These are phyloP conservation scores for Charadrius vociferus DNA, from an alignment of 2,113 vertebrate species.

Conservation along the genomic window DNA sequence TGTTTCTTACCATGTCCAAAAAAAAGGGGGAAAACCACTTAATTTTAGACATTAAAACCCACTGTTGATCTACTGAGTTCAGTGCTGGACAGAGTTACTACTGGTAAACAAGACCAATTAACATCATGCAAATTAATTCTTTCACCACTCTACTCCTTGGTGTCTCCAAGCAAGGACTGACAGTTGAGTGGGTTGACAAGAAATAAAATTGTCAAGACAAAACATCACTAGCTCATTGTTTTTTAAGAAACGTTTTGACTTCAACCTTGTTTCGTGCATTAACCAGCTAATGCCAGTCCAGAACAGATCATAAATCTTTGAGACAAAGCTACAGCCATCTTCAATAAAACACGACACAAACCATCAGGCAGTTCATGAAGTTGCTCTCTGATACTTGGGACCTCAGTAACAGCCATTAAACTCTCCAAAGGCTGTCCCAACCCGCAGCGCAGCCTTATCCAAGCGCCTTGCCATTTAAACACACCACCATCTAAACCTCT, in stretches of 20 bases:
- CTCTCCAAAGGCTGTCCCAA: too few species aligned
- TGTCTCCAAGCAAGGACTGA: not conserved
- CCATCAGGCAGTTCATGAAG: not conserved
- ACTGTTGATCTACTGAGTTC: not conserved
- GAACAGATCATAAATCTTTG: not conserved
- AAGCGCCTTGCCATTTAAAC: not conserved
- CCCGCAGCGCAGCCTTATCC: rapidly evolving
- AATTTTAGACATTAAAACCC: not conserved
- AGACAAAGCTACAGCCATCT: not conserved
- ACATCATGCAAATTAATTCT: not conserved
- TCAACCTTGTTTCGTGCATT: not conserved
- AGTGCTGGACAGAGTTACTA: not conserved
- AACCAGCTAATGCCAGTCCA: not conserved
- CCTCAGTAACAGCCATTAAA: not conserved
- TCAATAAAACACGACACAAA: not conserved
- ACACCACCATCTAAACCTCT: not conserved
- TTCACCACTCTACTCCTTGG: not conserved
- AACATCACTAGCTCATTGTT: not conserved
- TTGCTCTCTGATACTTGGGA: not conserved
- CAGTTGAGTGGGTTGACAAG: not conserved
- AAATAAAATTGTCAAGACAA: not conserved
- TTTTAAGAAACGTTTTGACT: not conserved
- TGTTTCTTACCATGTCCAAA: not conserved
- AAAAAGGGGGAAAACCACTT: not conserved
- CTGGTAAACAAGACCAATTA: not conserved